Conservation (phyloP, 2,113 vertebrate genomes). For the Morphnarchus princeps region DNA sequence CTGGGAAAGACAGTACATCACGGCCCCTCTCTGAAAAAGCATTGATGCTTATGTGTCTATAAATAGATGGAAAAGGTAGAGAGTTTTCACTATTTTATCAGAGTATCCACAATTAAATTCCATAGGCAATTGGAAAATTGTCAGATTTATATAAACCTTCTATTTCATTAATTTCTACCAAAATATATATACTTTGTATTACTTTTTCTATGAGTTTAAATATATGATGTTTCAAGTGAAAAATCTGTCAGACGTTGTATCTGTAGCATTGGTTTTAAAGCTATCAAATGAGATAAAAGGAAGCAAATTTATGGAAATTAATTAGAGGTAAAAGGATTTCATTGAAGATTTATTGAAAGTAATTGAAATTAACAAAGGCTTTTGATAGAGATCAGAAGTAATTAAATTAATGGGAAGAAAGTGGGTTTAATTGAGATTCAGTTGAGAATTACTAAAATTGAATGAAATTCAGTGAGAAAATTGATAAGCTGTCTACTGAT, state of each 20-base stretch:
- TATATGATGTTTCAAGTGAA: not conserved
- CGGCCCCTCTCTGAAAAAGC: not conserved
- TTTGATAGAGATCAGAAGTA: constrained; percentile 21
- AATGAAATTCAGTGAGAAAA: constrained; percentile 32
- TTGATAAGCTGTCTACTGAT: not conserved
- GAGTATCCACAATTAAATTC: not conserved
- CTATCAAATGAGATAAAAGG: not conserved
- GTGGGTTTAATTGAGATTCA: constrained; percentile 27
- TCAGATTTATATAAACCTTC: not conserved
- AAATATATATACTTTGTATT: not conserved
- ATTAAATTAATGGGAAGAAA: constrained; percentile 53
- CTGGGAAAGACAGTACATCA: not conserved
- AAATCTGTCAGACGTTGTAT: not conserved
- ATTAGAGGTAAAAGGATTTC: constrained; percentile 49
- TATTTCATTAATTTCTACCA: not conserved
- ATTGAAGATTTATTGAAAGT: constrained; percentile 53
- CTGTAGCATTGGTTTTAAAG: not conserved
- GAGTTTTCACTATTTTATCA: not conserved
- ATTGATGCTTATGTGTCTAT: accelerated
- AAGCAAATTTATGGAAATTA: constrained; percentile 37
- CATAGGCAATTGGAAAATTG: not conserved
- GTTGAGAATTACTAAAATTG: not conserved
- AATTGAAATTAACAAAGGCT: constrained; percentile 60
- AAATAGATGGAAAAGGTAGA: not conserved
- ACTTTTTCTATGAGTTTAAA: not conserved